These are phyloP conservation scores for Nasonia vitripennis DNA, from an alignment of 1,140 invertebrate species.

Conservation along the genomic window DNA sequence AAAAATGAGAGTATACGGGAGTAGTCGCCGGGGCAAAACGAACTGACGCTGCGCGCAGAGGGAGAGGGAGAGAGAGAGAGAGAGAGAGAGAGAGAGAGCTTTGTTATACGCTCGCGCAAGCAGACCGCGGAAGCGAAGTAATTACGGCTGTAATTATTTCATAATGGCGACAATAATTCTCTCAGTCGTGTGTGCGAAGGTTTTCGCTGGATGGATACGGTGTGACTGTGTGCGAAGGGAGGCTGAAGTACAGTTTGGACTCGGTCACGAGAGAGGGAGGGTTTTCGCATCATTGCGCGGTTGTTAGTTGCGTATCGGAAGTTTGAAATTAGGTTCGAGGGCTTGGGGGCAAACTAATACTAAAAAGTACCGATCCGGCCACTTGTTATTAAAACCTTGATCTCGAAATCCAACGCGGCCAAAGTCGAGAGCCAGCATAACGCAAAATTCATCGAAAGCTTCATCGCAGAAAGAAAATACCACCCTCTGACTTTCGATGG, in stretches of 20 bases:
- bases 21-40: not conserved
- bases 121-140: conserved; percentile 27
- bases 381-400: no score
- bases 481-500: not conserved
- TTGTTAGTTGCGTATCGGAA: no score
- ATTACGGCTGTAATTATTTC: conserved; percentile 42
- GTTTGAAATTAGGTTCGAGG: no score
- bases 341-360: no score
- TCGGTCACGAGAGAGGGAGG: no score
- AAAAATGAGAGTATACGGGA: not conserved
- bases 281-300: not conserved
- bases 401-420: not conserved
- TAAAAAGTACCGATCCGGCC: no score
- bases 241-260: no score
- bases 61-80: not conserved
- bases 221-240: not conserved
- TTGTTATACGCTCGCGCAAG: not conserved
- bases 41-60: not conserved
- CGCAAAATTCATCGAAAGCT: conserved; percentile 11
- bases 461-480: not conserved
- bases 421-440: not conserved
- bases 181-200: not conserved
- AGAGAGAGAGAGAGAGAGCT: conserved; percentile 15
- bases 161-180: conserved; percentile 38
- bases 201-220: not conserved